These are phyloP conservation scores for Parnassius glacialis DNA, from an alignment of 2,888 invertebrate genomes.

Conservation along the genomic window DNA sequence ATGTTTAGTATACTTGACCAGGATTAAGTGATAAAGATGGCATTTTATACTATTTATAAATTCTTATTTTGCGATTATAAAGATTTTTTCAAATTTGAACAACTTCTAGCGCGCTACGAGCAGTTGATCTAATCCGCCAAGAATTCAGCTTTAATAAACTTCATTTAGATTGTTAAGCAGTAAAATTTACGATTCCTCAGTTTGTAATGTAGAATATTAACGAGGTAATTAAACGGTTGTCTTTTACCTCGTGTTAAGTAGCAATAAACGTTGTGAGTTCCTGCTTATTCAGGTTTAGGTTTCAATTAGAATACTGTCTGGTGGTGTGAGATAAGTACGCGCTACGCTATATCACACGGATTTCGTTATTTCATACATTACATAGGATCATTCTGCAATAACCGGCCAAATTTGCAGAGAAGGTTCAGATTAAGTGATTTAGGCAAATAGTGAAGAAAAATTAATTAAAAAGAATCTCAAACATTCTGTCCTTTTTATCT, in stretches of 20 bases:
- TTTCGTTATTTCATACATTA: slow-evolving; percentile 43
- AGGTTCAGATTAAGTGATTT: too few relatives aligned
- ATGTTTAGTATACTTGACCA: too few relatives aligned
- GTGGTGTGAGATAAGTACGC: slow-evolving; percentile 43
- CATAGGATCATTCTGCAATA: background rate
- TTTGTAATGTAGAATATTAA: slow-evolving; percentile 41
- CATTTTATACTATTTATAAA: too few relatives aligned
- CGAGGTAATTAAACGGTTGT: slow-evolving; percentile 34
- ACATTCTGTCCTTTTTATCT: too few relatives aligned
- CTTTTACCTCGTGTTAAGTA: slow-evolving; percentile 38
- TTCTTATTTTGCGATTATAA: too few relatives aligned
- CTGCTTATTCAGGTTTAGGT: slow-evolving; percentile 40
- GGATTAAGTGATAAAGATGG: too few relatives aligned
- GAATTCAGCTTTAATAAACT: slow-evolving; percentile 26
- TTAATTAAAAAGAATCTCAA: too few relatives aligned
- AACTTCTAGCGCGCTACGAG: background rate
- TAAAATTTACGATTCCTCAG: slow-evolving; percentile 36
- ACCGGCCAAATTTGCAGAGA: too few relatives aligned
- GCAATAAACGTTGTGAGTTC: slow-evolving; percentile 49
- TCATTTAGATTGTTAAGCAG: slow-evolving; percentile 35
- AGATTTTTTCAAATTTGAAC: too few relatives aligned
- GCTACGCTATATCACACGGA: slow-evolving; percentile 50
- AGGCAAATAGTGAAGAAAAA: too few relatives aligned
- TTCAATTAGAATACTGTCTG: slow-evolving; percentile 46
- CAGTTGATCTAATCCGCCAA: slow-evolving; percentile 15